phyloP scores from a whole-genome alignment of 2,888 invertebrate genomes.

The Nudaria mundana region DNA sequence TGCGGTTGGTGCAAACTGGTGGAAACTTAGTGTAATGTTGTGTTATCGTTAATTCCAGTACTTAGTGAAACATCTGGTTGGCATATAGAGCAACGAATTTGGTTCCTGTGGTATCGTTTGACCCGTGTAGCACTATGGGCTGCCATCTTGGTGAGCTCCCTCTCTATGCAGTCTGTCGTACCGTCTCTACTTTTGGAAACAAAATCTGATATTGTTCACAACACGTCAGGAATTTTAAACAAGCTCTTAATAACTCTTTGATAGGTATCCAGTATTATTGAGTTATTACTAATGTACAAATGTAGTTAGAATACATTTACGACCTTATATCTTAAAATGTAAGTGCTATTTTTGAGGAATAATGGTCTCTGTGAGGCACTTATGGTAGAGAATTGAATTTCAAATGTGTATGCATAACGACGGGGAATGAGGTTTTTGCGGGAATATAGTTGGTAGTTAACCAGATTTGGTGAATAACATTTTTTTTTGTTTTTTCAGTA shows the following conservation, averaged over 20 bases:
- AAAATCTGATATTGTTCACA: slow-evolving; percentile 40
- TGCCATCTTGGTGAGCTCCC: no score
- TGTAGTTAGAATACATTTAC: slow-evolving; percentile 22
- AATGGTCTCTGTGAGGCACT: slow-evolving; percentile 15
- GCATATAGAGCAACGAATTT: no score
- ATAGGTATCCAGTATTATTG: slow-evolving; percentile 61
- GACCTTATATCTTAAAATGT: slow-evolving; percentile 20
- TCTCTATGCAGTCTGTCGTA: no score
- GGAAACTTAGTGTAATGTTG: no score
- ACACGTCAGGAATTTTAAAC: slow-evolving; percentile 74
- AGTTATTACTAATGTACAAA: slow-evolving; percentile 51
- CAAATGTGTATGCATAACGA: slow-evolving; percentile 50
- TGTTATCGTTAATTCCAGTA: no score
- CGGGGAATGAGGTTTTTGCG: slow-evolving; percentile 54
- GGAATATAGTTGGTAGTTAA: slow-evolving; percentile 38
- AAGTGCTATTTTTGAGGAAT: slow-evolving; percentile 22
- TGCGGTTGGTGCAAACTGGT: no score
- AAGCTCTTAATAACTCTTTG: slow-evolving; percentile 74
- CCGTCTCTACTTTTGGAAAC: no score
- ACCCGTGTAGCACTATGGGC: no score
- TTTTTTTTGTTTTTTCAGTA: no score
- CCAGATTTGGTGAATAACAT: no score
- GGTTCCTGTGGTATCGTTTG: no score
- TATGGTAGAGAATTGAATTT: slow-evolving; percentile 60
- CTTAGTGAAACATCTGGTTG: no score